phyloP scores from a whole-genome alignment of 2,797 vertebrate genomes.

The Diceros bicornis region DNA sequence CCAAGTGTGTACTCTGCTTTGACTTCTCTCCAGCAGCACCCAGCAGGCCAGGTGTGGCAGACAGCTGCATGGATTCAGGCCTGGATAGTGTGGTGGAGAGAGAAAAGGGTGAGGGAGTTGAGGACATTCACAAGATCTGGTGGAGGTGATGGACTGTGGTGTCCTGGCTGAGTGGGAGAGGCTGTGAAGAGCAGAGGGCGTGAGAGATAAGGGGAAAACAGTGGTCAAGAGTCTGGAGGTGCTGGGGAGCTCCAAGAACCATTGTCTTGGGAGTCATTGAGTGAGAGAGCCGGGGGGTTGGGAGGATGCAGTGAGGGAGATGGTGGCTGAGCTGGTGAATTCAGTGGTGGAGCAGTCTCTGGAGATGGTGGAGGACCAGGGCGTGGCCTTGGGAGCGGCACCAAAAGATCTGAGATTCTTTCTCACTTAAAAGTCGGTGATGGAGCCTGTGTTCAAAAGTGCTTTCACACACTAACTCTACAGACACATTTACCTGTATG shows the following conservation, averaged over 20 bases:
- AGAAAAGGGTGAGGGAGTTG: background rate
- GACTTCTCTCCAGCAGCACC: background rate
- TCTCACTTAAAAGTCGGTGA: background rate
- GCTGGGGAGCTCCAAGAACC: background rate
- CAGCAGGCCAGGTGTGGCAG: background rate
- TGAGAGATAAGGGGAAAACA: background rate
- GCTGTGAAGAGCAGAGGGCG: background rate
- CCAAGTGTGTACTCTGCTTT: background rate
- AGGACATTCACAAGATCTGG: background rate
- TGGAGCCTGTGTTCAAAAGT: background rate
- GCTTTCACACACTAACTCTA: background rate
- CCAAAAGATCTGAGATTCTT: background rate
- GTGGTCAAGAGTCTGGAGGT: background rate
- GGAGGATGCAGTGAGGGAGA: background rate
- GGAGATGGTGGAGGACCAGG: background rate
- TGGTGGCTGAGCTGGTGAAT: background rate
- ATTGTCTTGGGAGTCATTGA: rapidly evolving
- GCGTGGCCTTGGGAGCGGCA: background rate
- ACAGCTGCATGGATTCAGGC: background rate
- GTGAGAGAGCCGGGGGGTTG: background rate
- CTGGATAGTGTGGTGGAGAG: background rate
- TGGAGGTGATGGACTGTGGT: background rate
- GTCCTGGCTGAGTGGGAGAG: background rate
- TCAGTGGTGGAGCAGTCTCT: background rate
- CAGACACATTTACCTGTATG: background rate